A percentile compares a stretch with the other conserved stretches of the same genome.
Conservation (phyloP, 1,140 invertebrate species). For the Olivierus martensii region DNA sequence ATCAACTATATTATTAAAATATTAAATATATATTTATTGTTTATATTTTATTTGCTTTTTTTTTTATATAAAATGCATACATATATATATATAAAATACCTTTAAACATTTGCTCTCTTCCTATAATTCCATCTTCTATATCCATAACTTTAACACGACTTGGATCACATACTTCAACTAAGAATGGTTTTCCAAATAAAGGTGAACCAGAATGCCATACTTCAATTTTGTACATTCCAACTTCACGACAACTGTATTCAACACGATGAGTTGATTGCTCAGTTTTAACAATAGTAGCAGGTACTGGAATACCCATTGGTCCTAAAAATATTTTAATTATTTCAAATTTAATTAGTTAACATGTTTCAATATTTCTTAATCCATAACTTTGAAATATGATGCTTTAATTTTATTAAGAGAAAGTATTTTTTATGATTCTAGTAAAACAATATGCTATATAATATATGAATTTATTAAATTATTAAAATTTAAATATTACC, state of each 20-base stretch:
- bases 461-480: neutral
- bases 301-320: constrained; percentile 42
- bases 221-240: constrained; percentile 45
- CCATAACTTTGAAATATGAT: too few species aligned
- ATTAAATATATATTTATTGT: too few species aligned
- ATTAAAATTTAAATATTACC: constrained; percentile 22
- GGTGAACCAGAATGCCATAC: constrained; percentile 38
- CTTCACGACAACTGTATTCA: constrained; percentile 32
- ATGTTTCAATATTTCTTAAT: too few species aligned
- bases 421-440: too few species aligned
- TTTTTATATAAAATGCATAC: too few species aligned
- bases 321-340: constrained; percentile 27
- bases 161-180: constrained; percentile 74
- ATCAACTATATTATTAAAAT: constrained; percentile 37
- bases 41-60: too few species aligned
- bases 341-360: too few species aligned
- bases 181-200: constrained; percentile 45
- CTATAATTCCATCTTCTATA: constrained; percentile 61
- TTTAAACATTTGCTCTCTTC: constrained; percentile 62
- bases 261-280: constrained; percentile 20
- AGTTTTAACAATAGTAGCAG: constrained; percentile 24
- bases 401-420: constrained; percentile 4
- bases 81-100: too few species aligned
- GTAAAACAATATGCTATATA: too few species aligned
- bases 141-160: constrained; percentile 59